Base-by-base conservation (phyloP, 2,797 vertebrate genomes). In the Lacerta agilis region DNA sequence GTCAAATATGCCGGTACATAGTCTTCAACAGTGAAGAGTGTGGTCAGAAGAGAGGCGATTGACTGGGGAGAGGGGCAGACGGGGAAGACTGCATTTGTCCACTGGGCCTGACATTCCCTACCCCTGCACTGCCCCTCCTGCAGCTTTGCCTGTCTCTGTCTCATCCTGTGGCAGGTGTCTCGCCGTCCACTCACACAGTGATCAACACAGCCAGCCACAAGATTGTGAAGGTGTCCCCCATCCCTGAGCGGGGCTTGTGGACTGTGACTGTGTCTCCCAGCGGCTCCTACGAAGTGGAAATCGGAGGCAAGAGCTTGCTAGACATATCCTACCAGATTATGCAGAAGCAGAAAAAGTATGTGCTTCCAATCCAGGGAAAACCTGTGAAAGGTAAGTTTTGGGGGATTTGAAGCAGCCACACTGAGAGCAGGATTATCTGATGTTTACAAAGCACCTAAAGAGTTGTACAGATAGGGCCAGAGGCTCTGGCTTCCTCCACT, bases 261-360 rank as follows among this genome's bases (percentile, higher is more conserved):
- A 15, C 29, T 1, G 23, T 89, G 38, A 3, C 23, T 1, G 0
- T 89, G 8, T 43, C 38, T 45, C 88, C 85, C 41, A 66, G 38
- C 0, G 49, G 85, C 15, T 29, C 49, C 67, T 86, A 86, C 8
- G 73, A 83, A 66, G 85, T 89, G n/a, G 85, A 83, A 61, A 38
- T 89, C 2, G 76, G 75, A 15, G 88, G 85, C 80, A 89, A 89
- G 67, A 89, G 88, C 55, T 83, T 86, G 85, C 66, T 89, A 17
- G 88, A 83, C n/a, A 64, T 86, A 20, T 72, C 85, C 27, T 72
- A 64, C 64, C 88, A 41, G 85, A 79, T 89, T 29, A 82, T 89
- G 88, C 45, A 89, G 23, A n/a, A 17, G n/a, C 27, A 67, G 17
- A 29, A 89, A 0, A 66, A 18, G 8, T 86, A 79, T 0, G 41